phyloP scores from a whole-genome alignment of 1,140 invertebrate genomes.

The Dolichoris vasculosae region DNA sequence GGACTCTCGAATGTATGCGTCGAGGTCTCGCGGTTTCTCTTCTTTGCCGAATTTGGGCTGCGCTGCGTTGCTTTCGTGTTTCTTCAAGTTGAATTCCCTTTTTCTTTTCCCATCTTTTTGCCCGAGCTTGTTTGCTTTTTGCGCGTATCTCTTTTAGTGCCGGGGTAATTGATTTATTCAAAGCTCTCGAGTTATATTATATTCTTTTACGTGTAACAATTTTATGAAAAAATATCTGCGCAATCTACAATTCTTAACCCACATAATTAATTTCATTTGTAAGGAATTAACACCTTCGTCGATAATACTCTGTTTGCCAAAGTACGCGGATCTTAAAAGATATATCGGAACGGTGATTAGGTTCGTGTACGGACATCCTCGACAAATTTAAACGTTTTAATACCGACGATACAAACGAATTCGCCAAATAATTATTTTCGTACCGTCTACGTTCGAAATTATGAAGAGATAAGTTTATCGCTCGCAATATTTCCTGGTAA shows the following conservation, averaged over 20 bases:
- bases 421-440: too few species aligned
- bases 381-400: too few species aligned
- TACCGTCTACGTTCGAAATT: too few species aligned
- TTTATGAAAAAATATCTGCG: slow-evolving; percentile 9
- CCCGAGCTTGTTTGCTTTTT: slow-evolving; percentile 12
- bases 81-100: neutral
- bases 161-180: slow-evolving; percentile 34
- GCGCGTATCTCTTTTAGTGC: slow-evolving; percentile 12
- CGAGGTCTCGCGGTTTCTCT: neutral
- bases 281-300: neutral
- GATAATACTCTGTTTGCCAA: too few species aligned
- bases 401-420: too few species aligned
- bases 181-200: neutral
- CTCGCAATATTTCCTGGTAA: too few species aligned
- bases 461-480: too few species aligned
- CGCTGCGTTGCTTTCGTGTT: slow-evolving; percentile 22
- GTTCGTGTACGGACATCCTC: too few species aligned
- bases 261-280: neutral
- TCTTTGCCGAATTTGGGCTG: slow-evolving; percentile 27
- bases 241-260: neutral
- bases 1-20: slow-evolving; percentile 9
- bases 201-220: neutral
- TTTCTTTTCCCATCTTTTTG: neutral
- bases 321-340: too few species aligned
- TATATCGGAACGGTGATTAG: too few species aligned